Percentiles rank a stretch among this genome's conserved stretches.
These are phyloP conservation scores for Myiozetetes cayanensis DNA, from an alignment of 2,113 vertebrate species.

Conservation along the genomic window DNA sequence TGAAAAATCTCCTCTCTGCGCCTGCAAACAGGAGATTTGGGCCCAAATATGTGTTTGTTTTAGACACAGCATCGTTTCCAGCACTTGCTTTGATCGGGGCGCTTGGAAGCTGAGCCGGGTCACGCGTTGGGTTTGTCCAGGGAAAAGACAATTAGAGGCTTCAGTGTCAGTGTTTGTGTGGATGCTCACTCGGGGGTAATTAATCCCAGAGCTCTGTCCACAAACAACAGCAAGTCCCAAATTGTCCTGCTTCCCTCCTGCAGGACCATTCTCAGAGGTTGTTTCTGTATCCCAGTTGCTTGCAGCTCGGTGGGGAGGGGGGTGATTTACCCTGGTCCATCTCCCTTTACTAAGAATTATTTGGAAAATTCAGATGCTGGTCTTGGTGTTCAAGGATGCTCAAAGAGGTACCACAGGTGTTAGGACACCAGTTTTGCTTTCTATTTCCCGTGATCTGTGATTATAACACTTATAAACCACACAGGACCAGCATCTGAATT, in stretches of 20 bases:
- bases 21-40: background rate
- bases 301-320: rapidly evolving
- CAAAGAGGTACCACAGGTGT: too few relatives aligned
- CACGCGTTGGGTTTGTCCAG: background rate
- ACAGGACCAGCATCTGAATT: too few relatives aligned
- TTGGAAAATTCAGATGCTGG: background rate
- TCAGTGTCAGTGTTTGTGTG: background rate
- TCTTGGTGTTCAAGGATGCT: too few relatives aligned
- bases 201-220: background rate
- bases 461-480: too few relatives aligned
- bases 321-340: background rate
- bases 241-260: background rate
- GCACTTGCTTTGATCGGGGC: background rate
- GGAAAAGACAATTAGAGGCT: background rate
- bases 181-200: background rate
- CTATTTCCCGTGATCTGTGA: too few relatives aligned
- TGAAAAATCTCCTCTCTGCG: background rate
- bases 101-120: background rate
- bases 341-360: background rate
- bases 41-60: background rate
- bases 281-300: rapidly evolving
- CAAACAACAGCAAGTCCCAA: background rate
- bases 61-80: background rate
- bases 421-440: too few relatives aligned
- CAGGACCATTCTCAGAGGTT: background rate